Conservation (phyloP, 2,113 vertebrate species). For the Corynorhinus townsendii region DNA sequence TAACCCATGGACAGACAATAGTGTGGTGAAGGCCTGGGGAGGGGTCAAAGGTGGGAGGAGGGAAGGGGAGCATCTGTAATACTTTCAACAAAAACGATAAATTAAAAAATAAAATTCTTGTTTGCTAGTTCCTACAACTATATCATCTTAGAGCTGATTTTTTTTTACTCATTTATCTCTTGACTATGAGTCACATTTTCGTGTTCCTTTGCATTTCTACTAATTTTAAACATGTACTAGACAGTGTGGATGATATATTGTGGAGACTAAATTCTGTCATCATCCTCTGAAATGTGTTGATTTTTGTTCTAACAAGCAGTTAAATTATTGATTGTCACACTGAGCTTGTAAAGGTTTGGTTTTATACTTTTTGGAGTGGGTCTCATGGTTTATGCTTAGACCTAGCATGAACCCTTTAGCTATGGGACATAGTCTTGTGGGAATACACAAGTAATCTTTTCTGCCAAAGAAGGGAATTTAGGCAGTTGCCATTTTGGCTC, state of each 20-base stretch:
- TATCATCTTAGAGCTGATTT: neutral
- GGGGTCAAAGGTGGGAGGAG: too few species aligned
- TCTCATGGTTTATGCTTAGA: neutral
- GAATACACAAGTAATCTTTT: too few species aligned
- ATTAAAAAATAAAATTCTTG: neutral
- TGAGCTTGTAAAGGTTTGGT: neutral
- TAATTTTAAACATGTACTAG: neutral
- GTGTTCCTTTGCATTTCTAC: neutral
- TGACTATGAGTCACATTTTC: neutral
- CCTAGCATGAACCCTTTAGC: neutral
- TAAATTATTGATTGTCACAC: neutral
- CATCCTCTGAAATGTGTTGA: neutral
- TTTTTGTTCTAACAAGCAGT: neutral
- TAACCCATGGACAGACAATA: too few species aligned
- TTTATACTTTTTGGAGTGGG: neutral
- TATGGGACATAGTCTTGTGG: neutral
- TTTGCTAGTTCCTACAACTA: neutral
- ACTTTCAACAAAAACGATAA: too few species aligned
- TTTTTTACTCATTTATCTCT: constrained; percentile 1
- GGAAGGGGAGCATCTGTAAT: too few species aligned
- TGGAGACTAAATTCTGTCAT: neutral
- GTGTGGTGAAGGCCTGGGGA: too few species aligned
- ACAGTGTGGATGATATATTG: neutral
- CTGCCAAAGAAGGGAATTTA: too few species aligned
- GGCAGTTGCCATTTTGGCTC: too few species aligned